Base-by-base conservation (phyloP, 1,140 invertebrate genomes). In the Drosophila littoralis region DNA sequence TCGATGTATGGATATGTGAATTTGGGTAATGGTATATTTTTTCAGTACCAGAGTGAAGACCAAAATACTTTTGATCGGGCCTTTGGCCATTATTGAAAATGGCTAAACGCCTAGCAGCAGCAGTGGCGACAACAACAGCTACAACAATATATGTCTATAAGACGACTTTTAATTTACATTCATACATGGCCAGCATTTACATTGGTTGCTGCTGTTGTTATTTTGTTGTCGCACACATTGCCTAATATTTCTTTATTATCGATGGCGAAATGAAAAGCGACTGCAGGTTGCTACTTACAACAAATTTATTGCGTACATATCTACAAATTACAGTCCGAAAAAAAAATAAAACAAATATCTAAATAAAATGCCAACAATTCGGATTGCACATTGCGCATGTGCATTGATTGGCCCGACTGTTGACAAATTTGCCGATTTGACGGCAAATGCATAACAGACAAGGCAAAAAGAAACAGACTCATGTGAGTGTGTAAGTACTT, bases 321-420 rank as follows among this genome's bases (percentile, higher is more conserved):
- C 6, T 55, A 57, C 54, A 42, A 77, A 81, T 58, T 71, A 43
- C 72, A 71, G 7, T 60, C 77, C 63, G 45, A 70, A 32, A 45
- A 32, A 45, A n/a, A 35, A 33, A 42, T 59, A 15, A 57, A 48
- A 28, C 22, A 65, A 40, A 82, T 36, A 74, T 68, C 63, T 66
- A 82, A 82, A 82, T 63, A 65, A 86, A 85, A 82, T 85, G 75
- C 50, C 60, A 82, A 79, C 83, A 72, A 86, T 86, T 86, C 75
- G 59, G 69, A 66, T 81, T 81, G 82, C 70, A 81, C 78, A 77
- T 85, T 81, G 57, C 71, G 66, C 72, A 71, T 79, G 57, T 46
- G 66, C 71, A 79, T 75, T 83, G 82, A 75, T 75, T 86, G 82
- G 64, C 52, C 33, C 10, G 40, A 12, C 45, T 45, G 58, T 77